Evolutionary conservation across 1,140 invertebrate genomes (phyloP), one percentile per base, ranked within the genome.

Genomic region (Orussus abietinus): DNA sequence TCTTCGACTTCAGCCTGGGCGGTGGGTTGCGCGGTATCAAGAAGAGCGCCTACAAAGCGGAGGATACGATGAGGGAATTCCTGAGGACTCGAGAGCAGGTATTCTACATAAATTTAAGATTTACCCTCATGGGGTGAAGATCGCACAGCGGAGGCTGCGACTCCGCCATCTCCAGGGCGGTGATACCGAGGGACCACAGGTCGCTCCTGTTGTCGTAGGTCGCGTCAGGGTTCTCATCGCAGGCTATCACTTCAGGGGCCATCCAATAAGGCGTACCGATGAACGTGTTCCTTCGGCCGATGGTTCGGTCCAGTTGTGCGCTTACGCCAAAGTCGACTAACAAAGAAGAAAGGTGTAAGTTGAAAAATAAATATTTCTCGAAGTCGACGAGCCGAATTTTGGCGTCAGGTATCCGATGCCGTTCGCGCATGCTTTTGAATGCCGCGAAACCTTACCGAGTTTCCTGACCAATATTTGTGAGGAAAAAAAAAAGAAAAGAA

Each of bases 211-310:
- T 98, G 72, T 99, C 97, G 68, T 99, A 99, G 25, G 97, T 99
- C 19, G 96, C 96, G 69, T 99, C 96, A 29, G 96, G 93, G 77
- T 99, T 99, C 75, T 99, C 96, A 77, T 99, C 97, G 75, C 97
- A 99, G 35, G 96, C 96, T 69, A 99, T 99, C n/a, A 99, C 97
- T 79, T 86, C 88, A 20, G 88, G 87, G 12, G 88, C 90, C 89
- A 92, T 96, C 95, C 95, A 98, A 71, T 98, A 99, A 17, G 96
- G 95, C 20, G 96, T 99, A 42, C 97, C 97, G 69, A 99, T 99
- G 66, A 99, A 99, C 35, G 97, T 99, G 69, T 99, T 99, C 62
- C 97, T 79, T 55, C 96, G 79, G 38, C 97, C 96, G 72, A 99
- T 98, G 36, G 97, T 99, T 58, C 96, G 83, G 74, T 99, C 97